Evolutionary conservation across 2,113 vertebrate species (phyloP).

Genomic region (Glareola pratincola): DNA sequence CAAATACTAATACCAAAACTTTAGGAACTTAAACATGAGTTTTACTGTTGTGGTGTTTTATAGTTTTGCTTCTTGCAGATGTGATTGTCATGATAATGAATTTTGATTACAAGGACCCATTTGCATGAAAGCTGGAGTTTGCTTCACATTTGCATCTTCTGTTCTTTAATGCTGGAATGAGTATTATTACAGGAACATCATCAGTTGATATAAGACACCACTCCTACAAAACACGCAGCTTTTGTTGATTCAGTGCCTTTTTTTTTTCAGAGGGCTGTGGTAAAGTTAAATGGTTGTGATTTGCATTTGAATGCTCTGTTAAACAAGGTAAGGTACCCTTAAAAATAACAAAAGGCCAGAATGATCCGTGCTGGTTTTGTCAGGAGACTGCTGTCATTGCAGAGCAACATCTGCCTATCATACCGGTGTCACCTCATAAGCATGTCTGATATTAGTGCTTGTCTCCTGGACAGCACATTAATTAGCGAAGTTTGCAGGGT

Average conservation of each 20-base stretch:
- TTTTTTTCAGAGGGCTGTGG: background rate
- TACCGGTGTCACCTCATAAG: background rate
- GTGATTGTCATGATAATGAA: background rate
- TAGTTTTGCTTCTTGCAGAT: background rate
- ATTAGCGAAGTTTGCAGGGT: background rate
- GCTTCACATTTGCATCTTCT: background rate
- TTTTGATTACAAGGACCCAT: background rate
- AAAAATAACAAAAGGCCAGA: constrained; percentile 2
- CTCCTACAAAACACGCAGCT: background rate
- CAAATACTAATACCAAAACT: background rate
- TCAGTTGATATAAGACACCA: background rate
- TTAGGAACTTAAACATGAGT: background rate
- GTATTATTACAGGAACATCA: background rate
- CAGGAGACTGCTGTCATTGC: background rate
- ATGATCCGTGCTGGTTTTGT: background rate
- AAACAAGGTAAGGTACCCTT: constrained; percentile 43
- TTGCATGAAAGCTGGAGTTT: constrained; percentile 13
- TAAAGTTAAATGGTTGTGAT: constrained; percentile 19
- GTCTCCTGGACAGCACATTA: background rate
- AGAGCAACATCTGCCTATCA: background rate
- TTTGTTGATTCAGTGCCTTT: background rate
- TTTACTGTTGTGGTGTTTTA: background rate
- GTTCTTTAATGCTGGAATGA: constrained; percentile 7
- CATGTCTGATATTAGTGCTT: background rate
- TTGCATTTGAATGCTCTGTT: constrained; percentile 38